Evolutionary conservation across 2,113 vertebrate species (phyloP).

Genomic region (Mixornis gularis): DNA sequence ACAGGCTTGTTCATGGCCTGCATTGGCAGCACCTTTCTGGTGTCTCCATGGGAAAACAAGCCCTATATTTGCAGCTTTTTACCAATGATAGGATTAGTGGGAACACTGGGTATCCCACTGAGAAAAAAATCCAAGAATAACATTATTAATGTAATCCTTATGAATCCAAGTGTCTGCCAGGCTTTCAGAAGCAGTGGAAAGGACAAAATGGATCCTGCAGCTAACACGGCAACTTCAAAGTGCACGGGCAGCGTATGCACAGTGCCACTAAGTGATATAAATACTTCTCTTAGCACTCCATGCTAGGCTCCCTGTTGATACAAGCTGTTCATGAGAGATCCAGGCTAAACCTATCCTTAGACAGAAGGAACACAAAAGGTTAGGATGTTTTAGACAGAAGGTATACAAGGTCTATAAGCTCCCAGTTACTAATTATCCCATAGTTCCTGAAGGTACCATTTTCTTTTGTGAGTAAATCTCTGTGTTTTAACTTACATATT

Average conservation of each 20-base stretch:
- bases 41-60: not conserved
- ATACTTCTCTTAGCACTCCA: not conserved
- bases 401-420: not conserved
- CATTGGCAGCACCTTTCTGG: not conserved
- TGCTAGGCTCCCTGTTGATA: not conserved
- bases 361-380: not conserved
- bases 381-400: not conserved
- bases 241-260: not conserved
- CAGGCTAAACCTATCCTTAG: not conserved
- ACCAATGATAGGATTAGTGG: not conserved
- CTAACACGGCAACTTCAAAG: not conserved
- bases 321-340: constrained; percentile 10
- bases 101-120: not conserved
- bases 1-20: not conserved
- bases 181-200: not conserved
- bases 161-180: not conserved
- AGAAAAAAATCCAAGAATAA: not conserved
- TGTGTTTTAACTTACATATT: not conserved
- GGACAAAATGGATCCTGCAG: not conserved
- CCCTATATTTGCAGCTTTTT: not conserved
- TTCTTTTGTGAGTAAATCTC: not conserved
- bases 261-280: not conserved
- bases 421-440: not conserved
- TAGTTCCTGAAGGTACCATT: not conserved
- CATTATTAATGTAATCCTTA: not conserved